Conservation (phyloP, 2,113 vertebrate species). For the Gallinago paraguaiae region DNA sequence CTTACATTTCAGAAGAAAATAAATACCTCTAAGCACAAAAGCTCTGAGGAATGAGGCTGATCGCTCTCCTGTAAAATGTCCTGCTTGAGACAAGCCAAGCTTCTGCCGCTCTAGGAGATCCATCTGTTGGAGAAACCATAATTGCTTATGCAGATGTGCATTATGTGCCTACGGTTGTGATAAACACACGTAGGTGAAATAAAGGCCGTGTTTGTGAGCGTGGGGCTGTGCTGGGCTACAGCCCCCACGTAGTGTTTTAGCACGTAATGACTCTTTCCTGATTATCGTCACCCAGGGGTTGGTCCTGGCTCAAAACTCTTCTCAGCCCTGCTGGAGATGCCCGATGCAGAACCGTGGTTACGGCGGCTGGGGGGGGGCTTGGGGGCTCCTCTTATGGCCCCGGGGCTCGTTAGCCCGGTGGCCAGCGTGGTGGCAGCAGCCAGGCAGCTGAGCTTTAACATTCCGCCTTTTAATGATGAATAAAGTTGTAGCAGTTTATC, state of each 20-base stretch:
- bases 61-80: neutral
- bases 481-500: neutral
- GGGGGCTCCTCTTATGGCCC: neutral
- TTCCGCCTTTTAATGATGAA: neutral
- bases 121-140: neutral
- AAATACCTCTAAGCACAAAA: neutral
- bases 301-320: neutral
- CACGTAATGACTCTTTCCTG: rapidly evolving
- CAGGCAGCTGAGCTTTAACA: neutral
- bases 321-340: neutral
- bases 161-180: rapidly evolving
- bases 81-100: neutral
- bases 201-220: neutral
- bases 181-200: neutral
- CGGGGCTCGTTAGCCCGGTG: neutral
- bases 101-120: neutral
- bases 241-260: rapidly evolving
- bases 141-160: neutral
- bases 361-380: neutral
- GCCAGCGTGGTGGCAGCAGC: neutral
- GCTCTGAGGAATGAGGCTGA: neutral
- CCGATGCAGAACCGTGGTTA: rapidly evolving
- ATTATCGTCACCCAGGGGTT: rapidly evolving
- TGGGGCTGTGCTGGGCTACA: neutral
- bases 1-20: neutral